Percentiles rank a stretch among this genome's conserved stretches.
Conservation (phyloP, 2,113 vertebrate species). For the Lepidothrix coronata region DNA sequence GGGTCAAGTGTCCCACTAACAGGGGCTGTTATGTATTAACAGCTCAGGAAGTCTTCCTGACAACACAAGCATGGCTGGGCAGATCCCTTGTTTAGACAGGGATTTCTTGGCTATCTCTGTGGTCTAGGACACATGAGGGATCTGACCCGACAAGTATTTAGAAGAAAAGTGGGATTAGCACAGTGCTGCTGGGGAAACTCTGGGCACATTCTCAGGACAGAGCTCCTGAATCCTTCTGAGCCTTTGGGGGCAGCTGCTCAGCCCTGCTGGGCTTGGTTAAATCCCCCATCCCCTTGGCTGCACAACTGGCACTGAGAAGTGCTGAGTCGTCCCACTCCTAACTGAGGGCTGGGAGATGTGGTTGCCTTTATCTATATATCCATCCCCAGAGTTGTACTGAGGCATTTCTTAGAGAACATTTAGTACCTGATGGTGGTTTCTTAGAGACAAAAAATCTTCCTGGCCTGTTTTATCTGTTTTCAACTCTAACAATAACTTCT, state of each 20-base stretch:
- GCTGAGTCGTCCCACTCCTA: background rate
- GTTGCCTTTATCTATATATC: background rate
- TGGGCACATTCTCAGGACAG: fast-evolving
- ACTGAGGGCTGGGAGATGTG: background rate
- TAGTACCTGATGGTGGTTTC: background rate
- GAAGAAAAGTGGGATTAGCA: background rate
- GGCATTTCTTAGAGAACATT: background rate
- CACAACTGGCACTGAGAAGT: fast-evolving
- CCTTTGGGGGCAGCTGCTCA: background rate
- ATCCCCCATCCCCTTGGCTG: fast-evolving
- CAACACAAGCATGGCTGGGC: fast-evolving
- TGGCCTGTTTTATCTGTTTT: background rate
- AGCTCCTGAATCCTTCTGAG: background rate
- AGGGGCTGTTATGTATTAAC: fast-evolving
- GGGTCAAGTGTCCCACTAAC: background rate
- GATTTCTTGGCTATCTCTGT: background rate
- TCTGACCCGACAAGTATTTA: background rate
- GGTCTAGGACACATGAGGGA: background rate
- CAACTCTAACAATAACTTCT: background rate
- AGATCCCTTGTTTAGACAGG: background rate
- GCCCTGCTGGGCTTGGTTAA: fast-evolving
- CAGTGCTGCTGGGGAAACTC: background rate
- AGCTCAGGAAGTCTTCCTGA: background rate
- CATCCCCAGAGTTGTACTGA: fast-evolving
- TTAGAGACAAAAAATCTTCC: background rate